These are phyloP conservation scores for Macrosiphum euphorbiae DNA, from an alignment of 2,888 invertebrate species.

Conservation along the genomic window DNA sequence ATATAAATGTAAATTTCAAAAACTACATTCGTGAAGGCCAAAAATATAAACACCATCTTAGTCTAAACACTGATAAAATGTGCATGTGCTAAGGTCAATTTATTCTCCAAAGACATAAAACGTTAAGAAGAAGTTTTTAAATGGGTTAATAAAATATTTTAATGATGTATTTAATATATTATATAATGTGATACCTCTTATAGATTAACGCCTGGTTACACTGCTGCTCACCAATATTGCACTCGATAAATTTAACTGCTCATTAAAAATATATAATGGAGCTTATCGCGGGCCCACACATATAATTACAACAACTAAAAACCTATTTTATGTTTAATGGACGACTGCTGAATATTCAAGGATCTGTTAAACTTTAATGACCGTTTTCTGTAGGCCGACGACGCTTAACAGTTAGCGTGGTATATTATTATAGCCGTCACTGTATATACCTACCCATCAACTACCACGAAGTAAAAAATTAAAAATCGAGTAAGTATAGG, in stretches of 20 bases:
- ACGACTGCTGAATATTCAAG: conserved; percentile 3
- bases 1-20: too few species aligned
- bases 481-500: background rate
- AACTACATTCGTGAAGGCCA: too few species aligned
- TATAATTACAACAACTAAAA: background rate
- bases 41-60: background rate
- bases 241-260: background rate
- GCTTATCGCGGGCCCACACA: background rate
- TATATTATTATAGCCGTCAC: background rate
- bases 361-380: conserved; percentile 10
- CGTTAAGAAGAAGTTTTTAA: background rate
- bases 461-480: background rate
- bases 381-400: background rate
- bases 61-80: background rate
- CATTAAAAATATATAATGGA: background rate
- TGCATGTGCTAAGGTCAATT: background rate
- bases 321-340: background rate
- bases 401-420: background rate
- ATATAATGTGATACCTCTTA: background rate
- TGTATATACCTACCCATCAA: too few species aligned
- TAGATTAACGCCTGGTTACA: background rate
- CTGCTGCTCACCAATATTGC: background rate
- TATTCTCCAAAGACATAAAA: background rate
- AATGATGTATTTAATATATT: background rate
- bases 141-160: conserved; percentile 2